Conservation (phyloP, 2,113 vertebrate species). For the Clarias macrocephalus region DNA sequence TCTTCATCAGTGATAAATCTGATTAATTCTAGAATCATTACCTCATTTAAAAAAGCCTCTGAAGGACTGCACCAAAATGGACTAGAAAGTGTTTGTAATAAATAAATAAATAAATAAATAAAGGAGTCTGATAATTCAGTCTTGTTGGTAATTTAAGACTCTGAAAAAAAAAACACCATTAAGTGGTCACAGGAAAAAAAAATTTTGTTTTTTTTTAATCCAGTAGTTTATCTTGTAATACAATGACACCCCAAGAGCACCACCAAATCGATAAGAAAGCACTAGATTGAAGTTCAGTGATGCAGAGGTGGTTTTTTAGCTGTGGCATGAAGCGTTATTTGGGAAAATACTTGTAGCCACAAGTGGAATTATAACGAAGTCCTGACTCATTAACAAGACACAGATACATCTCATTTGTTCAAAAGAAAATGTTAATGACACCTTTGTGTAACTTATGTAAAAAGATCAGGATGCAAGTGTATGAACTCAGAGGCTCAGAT, state of each 20-base stretch:
- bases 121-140: constrained; percentile 29
- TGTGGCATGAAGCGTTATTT: background rate
- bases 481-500: background rate
- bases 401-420: background rate
- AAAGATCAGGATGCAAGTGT: background rate
- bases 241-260: background rate
- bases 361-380: background rate
- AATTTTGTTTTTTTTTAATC: background rate
- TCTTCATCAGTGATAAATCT: constrained; percentile 25
- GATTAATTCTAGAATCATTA: constrained; percentile 22
- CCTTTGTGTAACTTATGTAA: background rate
- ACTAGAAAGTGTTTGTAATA: background rate
- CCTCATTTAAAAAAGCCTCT: constrained; percentile 1
- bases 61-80: background rate
- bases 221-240: background rate
- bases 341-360: background rate
- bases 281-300: background rate
- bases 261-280: background rate
- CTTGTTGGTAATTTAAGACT: constrained; percentile 6
- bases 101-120: constrained; percentile 12
- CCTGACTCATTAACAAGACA: background rate
- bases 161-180: constrained; percentile 25
- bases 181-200: background rate
- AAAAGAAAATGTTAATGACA: background rate
- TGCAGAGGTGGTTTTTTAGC: background rate